Percentiles rank a stretch among this genome's conserved stretches.
These are phyloP conservation scores for Cololabis saira DNA, from an alignment of 2,113 vertebrate species.

Conservation along the genomic window DNA sequence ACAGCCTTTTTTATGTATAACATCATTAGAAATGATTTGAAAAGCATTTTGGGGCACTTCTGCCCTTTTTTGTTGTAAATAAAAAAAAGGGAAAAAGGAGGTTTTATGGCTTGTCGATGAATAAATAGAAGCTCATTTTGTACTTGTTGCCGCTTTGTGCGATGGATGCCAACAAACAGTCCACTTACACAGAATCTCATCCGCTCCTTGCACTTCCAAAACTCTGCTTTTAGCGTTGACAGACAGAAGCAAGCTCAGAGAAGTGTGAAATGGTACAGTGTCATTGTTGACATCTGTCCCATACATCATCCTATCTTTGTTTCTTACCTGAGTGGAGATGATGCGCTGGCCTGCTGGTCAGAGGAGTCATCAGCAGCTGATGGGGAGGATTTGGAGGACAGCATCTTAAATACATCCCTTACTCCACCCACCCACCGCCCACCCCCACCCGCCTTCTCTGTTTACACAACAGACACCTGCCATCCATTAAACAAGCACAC, in stretches of 20 bases:
- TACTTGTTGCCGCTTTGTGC: neutral
- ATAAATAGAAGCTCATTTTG: slow-evolving; percentile 6
- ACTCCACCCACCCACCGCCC: slow-evolving; percentile 61
- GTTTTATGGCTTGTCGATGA: neutral
- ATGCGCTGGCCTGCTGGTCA: slow-evolving; percentile 49
- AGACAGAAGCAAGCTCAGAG: too few relatives aligned
- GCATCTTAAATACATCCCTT: slow-evolving; percentile 76
- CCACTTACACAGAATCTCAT: too few relatives aligned
- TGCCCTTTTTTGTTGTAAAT: too few relatives aligned
- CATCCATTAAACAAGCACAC: slow-evolving; percentile 8
- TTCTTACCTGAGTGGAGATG: slow-evolving; percentile 66
- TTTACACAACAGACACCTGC: slow-evolving; percentile 65
- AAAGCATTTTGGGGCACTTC: neutral
- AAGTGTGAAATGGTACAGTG: too few relatives aligned
- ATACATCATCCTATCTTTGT: neutral
- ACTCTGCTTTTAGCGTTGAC: too few relatives aligned
- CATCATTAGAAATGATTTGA: neutral
- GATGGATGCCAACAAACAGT: too few relatives aligned
- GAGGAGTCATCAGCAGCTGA: slow-evolving; percentile 40
- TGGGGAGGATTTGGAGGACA: slow-evolving; percentile 43
- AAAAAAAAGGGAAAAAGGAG: too few relatives aligned
- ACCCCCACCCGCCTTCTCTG: slow-evolving; percentile 46
- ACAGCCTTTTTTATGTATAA: neutral
- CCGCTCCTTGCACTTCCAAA: too few relatives aligned
- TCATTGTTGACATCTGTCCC: neutral